Base-by-base conservation (phyloP, 2,888 invertebrate genomes). In the Acronicta psi region DNA sequence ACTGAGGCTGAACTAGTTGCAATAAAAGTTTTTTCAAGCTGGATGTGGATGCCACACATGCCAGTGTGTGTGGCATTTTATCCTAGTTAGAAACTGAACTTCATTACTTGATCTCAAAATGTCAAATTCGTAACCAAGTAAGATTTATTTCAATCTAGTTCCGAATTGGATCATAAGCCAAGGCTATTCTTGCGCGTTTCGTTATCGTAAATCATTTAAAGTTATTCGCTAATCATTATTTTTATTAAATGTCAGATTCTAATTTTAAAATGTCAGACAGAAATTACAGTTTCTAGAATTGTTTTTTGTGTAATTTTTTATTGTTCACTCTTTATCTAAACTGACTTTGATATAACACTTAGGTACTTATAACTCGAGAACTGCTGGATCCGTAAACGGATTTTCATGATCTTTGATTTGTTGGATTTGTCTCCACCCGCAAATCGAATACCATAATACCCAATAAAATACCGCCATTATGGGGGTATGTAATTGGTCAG, bases 71-170 rank as follows among this genome's bases (percentile, higher is more conserved):
- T n/a, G n/a, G n/a, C n/a, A n/a, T n/a, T n/a, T n/a, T n/a, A n/a
- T n/a, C n/a, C n/a, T n/a, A n/a, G n/a, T n/a, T 7, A 25, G 25
- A 42, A 16, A 17, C 29, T 44, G 16, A 13, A 46, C 46, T 58
- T 58, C 53, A 45, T 46, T 43, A 40, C 41, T 43, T 37, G 70
- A 51, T 56, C 65, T 37, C 17, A 56, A 64, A 69, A 46, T 56
- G 65, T 55, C 65, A 43, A 13, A 31, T 10, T 34, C 11, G 38
- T 43, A 51, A 43, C 53, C 37, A 29, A 29, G 36, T 23, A 47
- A 31, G 65, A 51, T 69, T 51, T 55, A 65, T 55, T 69, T 69
- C 37, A 50, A 49, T 46, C 29, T 53, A 18, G 31, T 40, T 61
- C 36, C 13, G 20, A 37, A 47, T n/a, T 53, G 40, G 37, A 51